These are phyloP conservation scores for Apamea crenata DNA, from an alignment of 2,888 invertebrate genomes.

Conservation along the genomic window DNA sequence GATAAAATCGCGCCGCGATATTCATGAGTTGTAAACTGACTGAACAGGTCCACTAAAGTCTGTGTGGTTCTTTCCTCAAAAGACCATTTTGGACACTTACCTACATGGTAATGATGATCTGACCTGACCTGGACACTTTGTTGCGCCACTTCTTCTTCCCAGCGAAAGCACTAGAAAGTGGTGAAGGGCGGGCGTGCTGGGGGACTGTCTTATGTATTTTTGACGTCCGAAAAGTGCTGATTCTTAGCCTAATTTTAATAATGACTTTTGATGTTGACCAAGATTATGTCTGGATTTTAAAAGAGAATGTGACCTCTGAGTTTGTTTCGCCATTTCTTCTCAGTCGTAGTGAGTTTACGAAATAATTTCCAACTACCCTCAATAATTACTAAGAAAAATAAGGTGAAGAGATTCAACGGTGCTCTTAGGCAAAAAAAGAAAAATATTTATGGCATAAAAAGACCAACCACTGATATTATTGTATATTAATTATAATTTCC, in stretches of 20 bases:
- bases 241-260: too few species aligned
- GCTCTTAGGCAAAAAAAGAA: not conserved
- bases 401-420: not conserved
- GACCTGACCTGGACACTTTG: not conserved
- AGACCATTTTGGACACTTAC: not conserved
- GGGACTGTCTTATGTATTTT: too few species aligned
- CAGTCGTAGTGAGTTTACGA: not conserved
- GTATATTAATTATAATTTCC: constrained; percentile 28
- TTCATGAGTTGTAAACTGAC: not conserved
- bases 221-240: too few species aligned
- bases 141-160: too few species aligned
- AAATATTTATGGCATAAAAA: constrained; percentile 21
- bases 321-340: not conserved
- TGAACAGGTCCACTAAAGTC: too few species aligned
- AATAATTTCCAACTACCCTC: not conserved
- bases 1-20: not conserved
- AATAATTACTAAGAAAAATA: not conserved
- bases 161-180: too few species aligned
- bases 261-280: not conserved
- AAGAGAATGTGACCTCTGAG: too few species aligned
- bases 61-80: too few species aligned
- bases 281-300: not conserved
- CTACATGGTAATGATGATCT: not conserved
- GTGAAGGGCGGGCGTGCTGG: too few species aligned
- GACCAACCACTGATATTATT: constrained; percentile 22